These are phyloP conservation scores for Odocoileus hemionus DNA, from an alignment of 2,113 vertebrate species.

Conservation along the genomic window DNA sequence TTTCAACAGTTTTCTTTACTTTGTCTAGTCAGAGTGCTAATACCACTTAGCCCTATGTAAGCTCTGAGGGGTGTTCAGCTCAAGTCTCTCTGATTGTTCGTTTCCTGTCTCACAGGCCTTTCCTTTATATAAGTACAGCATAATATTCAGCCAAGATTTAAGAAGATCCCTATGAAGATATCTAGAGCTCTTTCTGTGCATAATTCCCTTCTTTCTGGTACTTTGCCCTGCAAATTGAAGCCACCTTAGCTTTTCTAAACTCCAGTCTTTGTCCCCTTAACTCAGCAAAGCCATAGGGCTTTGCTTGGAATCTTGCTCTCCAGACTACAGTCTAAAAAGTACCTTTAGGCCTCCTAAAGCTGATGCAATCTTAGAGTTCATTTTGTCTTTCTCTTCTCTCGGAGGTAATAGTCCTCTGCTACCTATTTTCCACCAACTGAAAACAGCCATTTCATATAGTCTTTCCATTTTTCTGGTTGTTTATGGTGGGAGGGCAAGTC, in stretches of 20 bases:
- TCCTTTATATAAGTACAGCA: background rate
- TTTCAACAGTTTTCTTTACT: background rate
- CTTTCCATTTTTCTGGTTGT: background rate
- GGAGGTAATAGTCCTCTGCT: background rate
- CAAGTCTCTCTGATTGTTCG: background rate
- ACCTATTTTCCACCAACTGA: background rate
- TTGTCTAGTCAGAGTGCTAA: background rate
- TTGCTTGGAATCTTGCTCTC: background rate
- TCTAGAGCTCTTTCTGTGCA: background rate
- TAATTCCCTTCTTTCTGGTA: background rate
- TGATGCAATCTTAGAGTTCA: background rate
- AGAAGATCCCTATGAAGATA: background rate
- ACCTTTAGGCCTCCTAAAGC: background rate
- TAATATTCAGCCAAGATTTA: background rate
- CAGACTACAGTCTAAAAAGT: background rate
- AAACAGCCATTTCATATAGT: background rate
- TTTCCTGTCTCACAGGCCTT: background rate
- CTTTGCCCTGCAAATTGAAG: background rate
- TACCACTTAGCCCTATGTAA: background rate
- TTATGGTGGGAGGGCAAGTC: background rate
- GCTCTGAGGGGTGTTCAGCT: background rate
- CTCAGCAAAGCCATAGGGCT: background rate
- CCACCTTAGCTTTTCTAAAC: background rate
- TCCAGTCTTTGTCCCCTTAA: background rate
- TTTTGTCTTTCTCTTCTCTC: background rate